These are phyloP conservation scores for Drosophila eugracilis DNA, from an alignment of 1,140 invertebrate species.

Conservation along the genomic window DNA sequence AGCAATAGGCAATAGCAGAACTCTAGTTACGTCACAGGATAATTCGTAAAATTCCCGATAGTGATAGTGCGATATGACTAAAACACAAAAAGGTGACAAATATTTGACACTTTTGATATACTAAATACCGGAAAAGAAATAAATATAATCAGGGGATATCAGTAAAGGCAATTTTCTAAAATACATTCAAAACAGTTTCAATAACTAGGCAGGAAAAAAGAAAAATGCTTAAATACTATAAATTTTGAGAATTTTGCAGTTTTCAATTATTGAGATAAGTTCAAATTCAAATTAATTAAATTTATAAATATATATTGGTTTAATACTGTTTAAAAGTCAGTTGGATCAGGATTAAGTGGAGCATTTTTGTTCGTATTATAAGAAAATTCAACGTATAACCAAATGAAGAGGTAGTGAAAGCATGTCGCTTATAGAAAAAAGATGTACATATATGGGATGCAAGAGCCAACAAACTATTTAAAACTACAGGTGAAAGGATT, in stretches of 20 bases:
- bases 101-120: too few relatives aligned
- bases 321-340: not conserved
- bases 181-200: too few relatives aligned
- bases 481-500: conserved; percentile 20
- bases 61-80: not conserved
- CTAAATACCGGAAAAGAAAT: too few relatives aligned
- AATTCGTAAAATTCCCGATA: not conserved
- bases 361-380: not conserved
- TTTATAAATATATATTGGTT: not conserved
- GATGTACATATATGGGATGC: conserved; percentile 19
- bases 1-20: not conserved
- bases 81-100: too few relatives aligned
- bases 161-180: too few relatives aligned
- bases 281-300: not conserved
- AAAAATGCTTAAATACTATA: not conserved
- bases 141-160: too few relatives aligned
- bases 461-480: conserved; percentile 12
- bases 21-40: not conserved
- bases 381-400: not conserved
- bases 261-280: not conserved
- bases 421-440: not conserved
- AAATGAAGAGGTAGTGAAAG: not conserved
- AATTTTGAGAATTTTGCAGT: not conserved
- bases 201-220: too few relatives aligned
- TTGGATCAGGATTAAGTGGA: not conserved